Evolutionary conservation across 2,113 vertebrate species (phyloP), one percentile per base, ranked within the genome.

Genomic region (Silurus meridionalis): DNA sequence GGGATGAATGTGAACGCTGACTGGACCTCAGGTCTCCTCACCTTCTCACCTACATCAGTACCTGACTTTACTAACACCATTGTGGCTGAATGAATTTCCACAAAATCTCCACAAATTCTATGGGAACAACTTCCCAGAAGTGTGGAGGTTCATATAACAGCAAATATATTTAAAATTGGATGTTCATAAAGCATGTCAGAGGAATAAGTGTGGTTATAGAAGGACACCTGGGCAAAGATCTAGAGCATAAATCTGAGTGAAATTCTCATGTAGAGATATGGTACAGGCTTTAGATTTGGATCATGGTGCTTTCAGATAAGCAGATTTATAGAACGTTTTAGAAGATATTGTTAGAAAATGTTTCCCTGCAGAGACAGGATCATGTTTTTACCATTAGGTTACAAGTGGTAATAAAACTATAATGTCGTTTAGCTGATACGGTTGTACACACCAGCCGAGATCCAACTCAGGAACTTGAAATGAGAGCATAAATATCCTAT

Each of bases 401-500:
- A 21, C 78, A 61, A 46, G 61, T 60, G 15, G 8, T 80, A 37
- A 79, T 61, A 60, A 80, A 60, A 55, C 60, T n/a, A 60, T 80
- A 60, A 61, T 80, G 17, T 60, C 78, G 46, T 80, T 61, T 80
- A 60, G 28, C 57, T 80, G 57, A 21, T 37, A 80, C 0, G 57
- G 8, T 57, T 60, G 53, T 5, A 80, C 55, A 80, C 57, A 80
- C 78, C 78, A 60, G 57, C 78, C 46, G 78, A 61, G 78, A 21
- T 37, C 25, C 4, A 79, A 79, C n/a, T 58, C 53, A 80, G 19
- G 78, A 80, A 80, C 55, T 80, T 46, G 53, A 58, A 79, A 5
- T 79, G 75, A 57, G 7, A 58, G 53, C 53, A 80, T 61, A 60
- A 80, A 80, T 61, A 60, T 37, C n/a, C 57, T 21, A 21, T 46